These are phyloP conservation scores for Pseudotriccus pelzelni DNA, from an alignment of 2,797 vertebrate genomes.

Conservation along the genomic window DNA sequence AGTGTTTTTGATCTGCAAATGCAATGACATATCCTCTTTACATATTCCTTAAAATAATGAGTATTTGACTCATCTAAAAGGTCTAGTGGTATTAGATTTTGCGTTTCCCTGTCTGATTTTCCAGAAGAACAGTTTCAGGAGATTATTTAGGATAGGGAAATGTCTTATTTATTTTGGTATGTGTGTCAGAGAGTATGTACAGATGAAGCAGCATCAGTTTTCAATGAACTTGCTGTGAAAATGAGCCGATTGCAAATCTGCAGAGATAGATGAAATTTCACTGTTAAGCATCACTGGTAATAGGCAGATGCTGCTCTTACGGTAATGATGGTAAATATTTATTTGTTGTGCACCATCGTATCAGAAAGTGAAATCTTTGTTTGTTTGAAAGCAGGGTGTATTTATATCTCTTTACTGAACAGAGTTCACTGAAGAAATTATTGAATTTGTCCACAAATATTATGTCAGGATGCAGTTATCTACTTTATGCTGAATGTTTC, in stretches of 20 bases:
- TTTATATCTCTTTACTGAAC: not conserved
- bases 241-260: fast-evolving
- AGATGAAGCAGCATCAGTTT: not conserved
- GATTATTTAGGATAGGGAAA: not conserved
- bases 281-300: not conserved
- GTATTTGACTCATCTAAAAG: not conserved
- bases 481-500: not conserved
- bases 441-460: not conserved
- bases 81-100: not conserved
- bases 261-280: not conserved
- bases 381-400: not conserved
- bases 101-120: not conserved
- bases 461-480: not conserved
- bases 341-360: not conserved
- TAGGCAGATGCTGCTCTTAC: not conserved
- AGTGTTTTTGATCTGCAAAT: not conserved
- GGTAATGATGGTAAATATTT: not conserved
- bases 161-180: not conserved
- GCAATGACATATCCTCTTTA: not conserved
- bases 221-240: not conserved
- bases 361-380: not conserved
- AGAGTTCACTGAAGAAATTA: not conserved
- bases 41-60: not conserved
- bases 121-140: not conserved
- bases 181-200: not conserved